Base-by-base conservation (phyloP, 2,888 invertebrate genomes). In the Alloscopus bannaensis region DNA sequence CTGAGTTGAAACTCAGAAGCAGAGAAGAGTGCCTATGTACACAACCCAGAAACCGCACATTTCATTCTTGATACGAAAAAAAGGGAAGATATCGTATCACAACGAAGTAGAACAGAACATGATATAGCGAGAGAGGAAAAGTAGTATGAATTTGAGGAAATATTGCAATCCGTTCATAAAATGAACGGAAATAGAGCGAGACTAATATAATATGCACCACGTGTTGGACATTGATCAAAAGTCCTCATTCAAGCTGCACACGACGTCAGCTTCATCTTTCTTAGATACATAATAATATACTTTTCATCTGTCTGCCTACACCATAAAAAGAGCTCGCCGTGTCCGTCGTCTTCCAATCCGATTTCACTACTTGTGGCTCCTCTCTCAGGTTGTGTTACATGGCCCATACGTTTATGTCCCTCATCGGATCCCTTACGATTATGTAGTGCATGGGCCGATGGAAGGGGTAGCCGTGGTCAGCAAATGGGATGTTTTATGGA, bases 161-260 rank as follows among this genome's bases (percentile, higher is more conserved):
- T 55, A 28, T 55, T 55, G 55, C 55, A 55, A 55, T 24, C 55
- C 55, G 24, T 55, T 55, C 55, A 55, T 55, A 55, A 55, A 55
- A 47, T 4, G 55, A 55, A 55, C n/a, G 24, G 55, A 55, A 55
- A 28, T 55, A 26, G 55, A 55, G 55, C 28, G 55, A 55, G 24
- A 55, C 55, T 55, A 55, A 55, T 55, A 55, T 55, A 55, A 26
- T 55, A 55, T 55, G 55, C 55, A 55, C 55, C 55, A 55, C 55
- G 55, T 55, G 55, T 55, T 55, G 55, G 55, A 24, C 55, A 55
- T 3, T 55, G 55, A 55, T 55, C 55, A 55, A 55, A 28, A 8
- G 8, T 50, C 50, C 50, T 50, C 20, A 18, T 50, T 18, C n/a
- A 6, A 36, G 2, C 50, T 50, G 50, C 20, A 11, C 50, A 16